phyloP scores from a whole-genome alignment of 1,140 invertebrate species.

The Drosophila punjabiensis region DNA sequence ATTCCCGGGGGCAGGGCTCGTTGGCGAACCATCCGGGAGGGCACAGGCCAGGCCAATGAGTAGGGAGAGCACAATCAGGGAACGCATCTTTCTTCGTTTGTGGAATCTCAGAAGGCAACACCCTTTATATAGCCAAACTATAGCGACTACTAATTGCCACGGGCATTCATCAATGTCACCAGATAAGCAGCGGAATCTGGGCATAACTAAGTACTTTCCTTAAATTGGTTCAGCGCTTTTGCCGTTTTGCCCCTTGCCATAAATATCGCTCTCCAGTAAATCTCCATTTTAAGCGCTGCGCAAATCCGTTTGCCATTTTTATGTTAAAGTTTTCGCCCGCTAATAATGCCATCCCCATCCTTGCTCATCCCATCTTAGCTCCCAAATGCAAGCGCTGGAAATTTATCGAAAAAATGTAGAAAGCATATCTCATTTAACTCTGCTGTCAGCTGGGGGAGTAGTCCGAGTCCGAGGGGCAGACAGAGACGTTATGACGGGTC shows the following conservation, averaged over 20 bases:
- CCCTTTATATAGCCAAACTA: conserved; percentile 26
- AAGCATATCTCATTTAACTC: conserved; percentile 82
- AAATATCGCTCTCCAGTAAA: conserved; percentile 71
- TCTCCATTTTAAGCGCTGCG: conserved; percentile 77
- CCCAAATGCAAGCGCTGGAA: conserved; percentile 34
- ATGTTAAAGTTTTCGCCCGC: conserved; percentile 58
- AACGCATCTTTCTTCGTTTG: conserved; percentile 32
- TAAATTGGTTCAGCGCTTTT: conserved; percentile 38
- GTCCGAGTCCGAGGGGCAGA: conserved; percentile 16
- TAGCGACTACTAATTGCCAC: conserved; percentile 24
- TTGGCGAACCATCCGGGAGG: neutral
- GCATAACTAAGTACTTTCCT: conserved; percentile 28
- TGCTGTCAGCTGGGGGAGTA: conserved; percentile 51
- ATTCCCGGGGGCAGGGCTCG: conserved; percentile 20
- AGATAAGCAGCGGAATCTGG: conserved; percentile 39
- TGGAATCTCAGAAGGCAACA: neutral
- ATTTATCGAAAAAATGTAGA: conserved; percentile 83
- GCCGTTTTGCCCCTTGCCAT: conserved; percentile 51
- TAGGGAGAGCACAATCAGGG: conserved; percentile 23
- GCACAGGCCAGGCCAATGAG: conserved; percentile 18
- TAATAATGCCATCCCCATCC: conserved; percentile 69
- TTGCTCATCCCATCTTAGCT: neutral
- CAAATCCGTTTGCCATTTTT: conserved; percentile 79
- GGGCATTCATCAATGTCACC: conserved; percentile 44
- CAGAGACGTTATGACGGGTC: conserved; percentile 75